Evolutionary conservation across 2,888 invertebrate species (phyloP), one percentile per base, ranked within the genome.

Genomic region (Andrena flavipes): DNA sequence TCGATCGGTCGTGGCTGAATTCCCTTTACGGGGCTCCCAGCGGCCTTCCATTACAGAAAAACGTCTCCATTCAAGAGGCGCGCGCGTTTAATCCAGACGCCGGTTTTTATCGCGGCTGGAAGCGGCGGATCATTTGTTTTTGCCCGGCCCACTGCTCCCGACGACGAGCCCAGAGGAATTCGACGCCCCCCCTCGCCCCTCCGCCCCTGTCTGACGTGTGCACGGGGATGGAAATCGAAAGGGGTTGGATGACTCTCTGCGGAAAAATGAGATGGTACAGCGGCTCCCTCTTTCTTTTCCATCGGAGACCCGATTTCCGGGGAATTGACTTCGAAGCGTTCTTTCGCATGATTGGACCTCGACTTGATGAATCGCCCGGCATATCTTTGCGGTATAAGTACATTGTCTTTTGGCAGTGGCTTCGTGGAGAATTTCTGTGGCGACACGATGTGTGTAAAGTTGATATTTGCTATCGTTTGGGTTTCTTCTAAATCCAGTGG

Each of bases 61-160:
- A 88, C 88, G 80, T 88, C 88, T 88, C 87, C 87, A 88, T 88
- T 88, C 88, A 85, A 76, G 84, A 72, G 80, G 65, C 76, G 71
- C 80, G 80, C 76, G 71, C 80, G 80, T 87, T 88, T 88, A 87
- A 88, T 87, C 80, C 80, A 73, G 73, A 83, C 83, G 86, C 75
- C 72, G 82, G 78, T 87, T 84, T 85, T 88, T 85, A 87, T 85
- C 84, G 71, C 80, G 76, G 75, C 80, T 79, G 80, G 77, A 77
- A 84, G 77, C 79, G 77, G 69, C 76, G 76, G 78, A 86, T 86
- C 76, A 76, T 82, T 78, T 73, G 76, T 76, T 84, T 85, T 79
- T 80, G 73, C 80, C 69, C 13, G 67, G 63, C 73, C 69, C 56
- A 51, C 67, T 56, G 54, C 42, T 54, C 65, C 69, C 68, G 67